Evolutionary conservation across 2,888 invertebrate species (phyloP), one percentile per base, ranked within the genome.

Genomic region (Cantharis nigra): DNA sequence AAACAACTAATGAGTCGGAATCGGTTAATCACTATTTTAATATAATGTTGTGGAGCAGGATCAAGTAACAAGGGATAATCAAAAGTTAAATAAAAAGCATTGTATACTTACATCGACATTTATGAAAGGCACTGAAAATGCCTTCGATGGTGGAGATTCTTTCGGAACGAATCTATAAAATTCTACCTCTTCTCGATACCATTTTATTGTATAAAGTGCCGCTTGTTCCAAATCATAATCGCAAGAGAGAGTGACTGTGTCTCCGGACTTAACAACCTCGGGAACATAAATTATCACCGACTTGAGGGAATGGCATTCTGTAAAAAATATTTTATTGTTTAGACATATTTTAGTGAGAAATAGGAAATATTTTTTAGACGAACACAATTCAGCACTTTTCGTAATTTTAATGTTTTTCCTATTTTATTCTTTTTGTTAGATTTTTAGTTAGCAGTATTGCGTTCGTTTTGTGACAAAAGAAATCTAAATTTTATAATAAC

Each of bases 101-200:
- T 14, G 30, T 16, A 30, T 69, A 89, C 90, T 89, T 84, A 91
- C 91, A 83, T 91, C 90, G 23, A 91, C 89, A 75, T 88, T 87
- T 74, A 90, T 86, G 78, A 89, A 88, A 20, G 88, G 87, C 75
- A 89, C 85, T 3, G 88, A 86, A 83, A 91, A 91, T 63, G 89
- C 89, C 80, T 89, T 87, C 69, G 89, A 89, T 11, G 90, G 90
- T 5, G 90, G 91, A 72, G 89, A 88, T 81, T 91, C 90, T 83
- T 90, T 90, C 13, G 91, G 91, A 62, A 90, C 89, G 84, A 86
- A 91, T 80, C 91, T 87, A 85, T 90, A 91, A 85, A 91, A 91
- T 84, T 91, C 91, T 69, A 89, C 88, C 75, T 89, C 89, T 76
- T 90, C 90, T 84, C 89, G 87, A 86, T 91, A 91, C 91, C 91